Evolutionary conservation across 2,888 invertebrate genomes (phyloP), one percentile per base, ranked within the genome.

Genomic region (Pyrrhosoma nymphula): DNA sequence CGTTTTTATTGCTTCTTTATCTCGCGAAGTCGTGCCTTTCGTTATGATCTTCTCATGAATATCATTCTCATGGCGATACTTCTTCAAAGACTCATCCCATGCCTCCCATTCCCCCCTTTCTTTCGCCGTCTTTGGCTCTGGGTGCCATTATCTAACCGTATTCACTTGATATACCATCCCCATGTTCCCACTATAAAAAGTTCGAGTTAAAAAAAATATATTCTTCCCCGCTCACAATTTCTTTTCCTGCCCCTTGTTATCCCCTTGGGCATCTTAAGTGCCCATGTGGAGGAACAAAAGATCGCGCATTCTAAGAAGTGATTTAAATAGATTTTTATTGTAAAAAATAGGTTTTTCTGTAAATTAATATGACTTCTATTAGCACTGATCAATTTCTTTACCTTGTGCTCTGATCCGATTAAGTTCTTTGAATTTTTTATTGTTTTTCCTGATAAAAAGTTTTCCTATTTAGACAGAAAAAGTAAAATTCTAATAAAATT

Each of bases 11-110:
- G 93, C 93, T 63, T 69, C 55, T 93, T 93, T 93, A 93, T 93
- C 93, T 93, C 75, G 63, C 69, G 55, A 75, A 69, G 93, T 93
- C 93, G 93, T 93, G 93, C 69, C 93, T 93, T 69, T 93, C 93
- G 93, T 93, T 93, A 93, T 93, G 93, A 93, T 93, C 93, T 93
- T 93, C 93, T 93, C 93, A 93, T 93, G 93, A 93, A 93, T 93
- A 93, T 93, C 93, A 93, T 93, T 93, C 69, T 39, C 93, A 47
- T 91, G 63, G 91, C 91, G 39, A 93, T 93, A 69, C 93, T 69
- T 75, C 93, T 69, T 93, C 69, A 63, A 56, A 89, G 55, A 56
- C 89, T 56, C 89, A 82, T 82, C 82, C 82, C 82, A 30, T 82
- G 35, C 82, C 35, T 35, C 75, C 30, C 75, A 75, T 82, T 35